Conservation (phyloP, 2,113 vertebrate species). For the Menura novaehollandiae region DNA sequence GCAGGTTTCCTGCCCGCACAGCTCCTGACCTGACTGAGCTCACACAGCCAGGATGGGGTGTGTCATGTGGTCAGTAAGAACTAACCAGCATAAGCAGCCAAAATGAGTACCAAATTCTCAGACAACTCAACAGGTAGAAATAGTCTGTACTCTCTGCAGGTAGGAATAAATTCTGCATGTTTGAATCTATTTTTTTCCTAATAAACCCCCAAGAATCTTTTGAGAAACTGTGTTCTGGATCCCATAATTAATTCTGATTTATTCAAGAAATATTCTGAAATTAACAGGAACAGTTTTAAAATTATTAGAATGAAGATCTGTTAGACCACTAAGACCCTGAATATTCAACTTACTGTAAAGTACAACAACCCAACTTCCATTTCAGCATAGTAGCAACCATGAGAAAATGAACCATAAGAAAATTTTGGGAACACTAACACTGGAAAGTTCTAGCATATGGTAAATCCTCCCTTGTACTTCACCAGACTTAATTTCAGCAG, state of each 20-base stretch:
- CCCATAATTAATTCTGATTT: not conserved
- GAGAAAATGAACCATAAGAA: not conserved
- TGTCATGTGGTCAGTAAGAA: not conserved
- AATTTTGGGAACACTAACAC: not conserved
- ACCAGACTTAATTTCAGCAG: not conserved
- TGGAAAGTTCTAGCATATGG: not conserved
- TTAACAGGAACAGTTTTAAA: not conserved
- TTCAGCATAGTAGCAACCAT: not conserved
- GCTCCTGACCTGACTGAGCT: not conserved
- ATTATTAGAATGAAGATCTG: not conserved
- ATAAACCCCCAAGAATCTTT: not conserved
- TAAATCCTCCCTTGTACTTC: not conserved
- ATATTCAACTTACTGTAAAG: not conserved
- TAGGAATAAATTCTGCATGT: not conserved
- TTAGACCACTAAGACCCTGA: not conserved
- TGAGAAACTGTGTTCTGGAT: not conserved
- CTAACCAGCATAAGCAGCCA: not conserved
- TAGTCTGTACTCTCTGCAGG: not conserved
- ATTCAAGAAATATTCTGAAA: not conserved
- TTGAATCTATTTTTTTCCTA: not conserved
- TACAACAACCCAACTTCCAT: not conserved
- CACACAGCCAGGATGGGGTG: not conserved
- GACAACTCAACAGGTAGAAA: not conserved
- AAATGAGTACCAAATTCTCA: not conserved
- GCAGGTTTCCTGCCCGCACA: not conserved